phyloP scores from a whole-genome alignment of 1,140 invertebrate genomes.

The Arion vulgaris region DNA sequence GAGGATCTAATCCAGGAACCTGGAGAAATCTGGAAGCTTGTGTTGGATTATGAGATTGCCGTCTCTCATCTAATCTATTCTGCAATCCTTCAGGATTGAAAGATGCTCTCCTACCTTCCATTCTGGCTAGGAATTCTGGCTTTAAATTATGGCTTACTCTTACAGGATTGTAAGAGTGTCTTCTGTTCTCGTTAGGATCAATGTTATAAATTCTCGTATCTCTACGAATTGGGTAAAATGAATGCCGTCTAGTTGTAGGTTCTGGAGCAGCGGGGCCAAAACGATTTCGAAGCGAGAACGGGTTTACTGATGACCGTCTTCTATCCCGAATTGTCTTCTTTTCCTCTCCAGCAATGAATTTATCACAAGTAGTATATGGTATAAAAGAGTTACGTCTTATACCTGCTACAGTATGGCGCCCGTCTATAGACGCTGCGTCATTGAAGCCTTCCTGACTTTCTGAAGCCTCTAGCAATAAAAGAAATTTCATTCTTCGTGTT shows the following conservation, averaged over 20 bases:
- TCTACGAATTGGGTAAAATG: constrained; percentile 25
- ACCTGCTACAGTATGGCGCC: constrained; percentile 14
- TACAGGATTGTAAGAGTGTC: constrained; percentile 33
- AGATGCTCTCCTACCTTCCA: constrained; percentile 18
- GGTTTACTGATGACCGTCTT: constrained; percentile 27
- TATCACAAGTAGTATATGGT: constrained; percentile 31
- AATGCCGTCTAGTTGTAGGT: constrained; percentile 17
- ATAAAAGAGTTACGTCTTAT: constrained; percentile 27
- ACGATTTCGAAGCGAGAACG: neutral
- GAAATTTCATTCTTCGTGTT: constrained; percentile 38
- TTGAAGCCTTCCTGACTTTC: constrained; percentile 26
- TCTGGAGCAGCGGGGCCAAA: neutral
- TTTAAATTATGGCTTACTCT: constrained; percentile 25
- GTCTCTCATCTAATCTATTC: neutral
- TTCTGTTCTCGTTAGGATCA: constrained; percentile 21
- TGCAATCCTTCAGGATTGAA: constrained; percentile 23
- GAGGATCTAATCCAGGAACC: constrained; percentile 32
- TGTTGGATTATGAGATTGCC: neutral
- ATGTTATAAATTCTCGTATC: constrained; percentile 3
- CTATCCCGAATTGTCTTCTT: constrained; percentile 17
- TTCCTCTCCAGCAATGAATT: constrained; percentile 17
- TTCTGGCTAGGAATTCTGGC: constrained; percentile 20
- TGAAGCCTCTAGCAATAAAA: constrained; percentile 29
- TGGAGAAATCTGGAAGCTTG: constrained; percentile 20
- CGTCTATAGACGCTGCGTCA: constrained; percentile 17